These are phyloP conservation scores for Syrista parreyssii DNA, from an alignment of 2,888 invertebrate genomes.

Conservation along the genomic window DNA sequence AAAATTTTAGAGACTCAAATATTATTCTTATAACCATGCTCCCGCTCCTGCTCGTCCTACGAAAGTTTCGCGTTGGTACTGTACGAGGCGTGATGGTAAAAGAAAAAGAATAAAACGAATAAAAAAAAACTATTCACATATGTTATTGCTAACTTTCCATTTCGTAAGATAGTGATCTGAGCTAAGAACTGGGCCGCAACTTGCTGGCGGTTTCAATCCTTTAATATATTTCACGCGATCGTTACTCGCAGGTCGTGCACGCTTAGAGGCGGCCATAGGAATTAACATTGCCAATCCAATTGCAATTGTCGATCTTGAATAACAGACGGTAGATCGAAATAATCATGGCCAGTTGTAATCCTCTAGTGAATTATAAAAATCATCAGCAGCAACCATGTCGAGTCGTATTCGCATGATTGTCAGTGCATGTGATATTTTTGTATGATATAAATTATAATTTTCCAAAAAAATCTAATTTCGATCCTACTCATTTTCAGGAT, in stretches of 20 bases:
- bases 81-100: background rate
- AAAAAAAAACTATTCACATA: background rate
- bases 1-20: background rate
- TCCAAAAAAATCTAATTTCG: background rate
- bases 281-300: background rate
- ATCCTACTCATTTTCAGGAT: background rate
- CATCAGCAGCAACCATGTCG: background rate
- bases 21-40: background rate
- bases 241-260: background rate
- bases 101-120: background rate
- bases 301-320: background rate
- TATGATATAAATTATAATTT: background rate
- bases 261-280: background rate
- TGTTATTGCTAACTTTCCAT: constrained; percentile 16
- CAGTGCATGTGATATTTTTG: background rate
- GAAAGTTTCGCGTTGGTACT: background rate
- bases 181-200: background rate
- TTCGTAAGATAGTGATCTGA: constrained; percentile 5
- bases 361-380: background rate
- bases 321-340: background rate
- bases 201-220: background rate
- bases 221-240: background rate
- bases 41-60: background rate
- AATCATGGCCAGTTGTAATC: background rate
- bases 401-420: background rate